These are phyloP conservation scores for Mythimna ferrago DNA, from an alignment of 2,888 invertebrate species.

Conservation along the genomic window DNA sequence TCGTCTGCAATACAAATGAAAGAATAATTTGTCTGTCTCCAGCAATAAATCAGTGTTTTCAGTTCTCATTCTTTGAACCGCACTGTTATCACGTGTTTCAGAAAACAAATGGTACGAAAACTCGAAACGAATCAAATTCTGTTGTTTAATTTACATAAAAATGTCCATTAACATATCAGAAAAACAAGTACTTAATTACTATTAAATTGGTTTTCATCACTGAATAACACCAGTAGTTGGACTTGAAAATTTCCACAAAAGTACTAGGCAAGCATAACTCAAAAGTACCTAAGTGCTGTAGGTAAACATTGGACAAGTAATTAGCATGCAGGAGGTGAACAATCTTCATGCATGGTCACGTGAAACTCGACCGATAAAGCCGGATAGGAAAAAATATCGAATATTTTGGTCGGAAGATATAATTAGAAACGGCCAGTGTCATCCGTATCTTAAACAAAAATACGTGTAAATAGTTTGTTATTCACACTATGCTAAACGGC, in stretches of 20 bases:
- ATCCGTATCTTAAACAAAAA: not conserved
- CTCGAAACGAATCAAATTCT: not conserved
- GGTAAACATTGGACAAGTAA: constrained; percentile 7
- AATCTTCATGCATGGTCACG: constrained; percentile 12
- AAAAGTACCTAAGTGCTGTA: not conserved
- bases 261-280: constrained; percentile 36
- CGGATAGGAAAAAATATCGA: constrained; percentile 29
- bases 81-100: not conserved
- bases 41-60: not conserved
- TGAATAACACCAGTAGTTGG: not conserved
- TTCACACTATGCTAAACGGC: constrained; percentile 4
- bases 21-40: constrained; percentile 1
- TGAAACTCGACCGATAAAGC: constrained; percentile 21
- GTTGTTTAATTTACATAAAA: not conserved
- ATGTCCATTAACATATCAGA: not conserved
- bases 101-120: not conserved
- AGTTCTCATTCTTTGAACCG: not conserved
- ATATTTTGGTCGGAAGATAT: constrained; percentile 29
- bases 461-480: constrained; percentile 17
- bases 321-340: constrained; percentile 7
- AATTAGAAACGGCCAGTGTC: constrained; percentile 19
- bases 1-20: not conserved
- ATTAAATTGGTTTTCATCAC: not conserved
- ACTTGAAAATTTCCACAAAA: constrained; percentile 9
- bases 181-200: no score